A percentile compares a stretch with the other conserved stretches of the same genome.
phyloP scores from a whole-genome alignment of 1,140 invertebrate species.

The Acromyrmex echinatior region DNA sequence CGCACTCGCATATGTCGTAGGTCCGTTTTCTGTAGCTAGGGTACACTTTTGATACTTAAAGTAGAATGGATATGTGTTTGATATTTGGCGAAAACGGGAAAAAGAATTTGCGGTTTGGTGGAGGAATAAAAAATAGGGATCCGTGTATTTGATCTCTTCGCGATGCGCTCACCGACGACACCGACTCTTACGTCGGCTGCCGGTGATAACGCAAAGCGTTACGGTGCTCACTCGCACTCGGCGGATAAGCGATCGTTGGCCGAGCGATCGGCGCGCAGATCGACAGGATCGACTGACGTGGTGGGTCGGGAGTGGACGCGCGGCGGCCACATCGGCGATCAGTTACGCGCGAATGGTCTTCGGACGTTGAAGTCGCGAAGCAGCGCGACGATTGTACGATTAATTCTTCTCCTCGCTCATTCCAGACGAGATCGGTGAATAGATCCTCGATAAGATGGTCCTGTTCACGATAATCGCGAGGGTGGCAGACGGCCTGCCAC shows the following conservation, averaged over 20 bases:
- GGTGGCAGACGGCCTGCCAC: constrained; percentile 96
- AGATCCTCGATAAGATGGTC: constrained; percentile 91
- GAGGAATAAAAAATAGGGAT: too few relatives aligned
- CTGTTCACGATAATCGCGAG: constrained; percentile 99
- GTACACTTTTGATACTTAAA: too few relatives aligned
- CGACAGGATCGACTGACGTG: constrained; percentile 78
- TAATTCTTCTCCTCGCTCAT: constrained; percentile 29
- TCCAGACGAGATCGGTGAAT: background rate
- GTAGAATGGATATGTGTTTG: too few relatives aligned
- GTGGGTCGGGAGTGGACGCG: constrained; percentile 77
- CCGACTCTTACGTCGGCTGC: background rate
- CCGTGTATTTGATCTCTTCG: background rate
- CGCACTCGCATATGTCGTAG: background rate
- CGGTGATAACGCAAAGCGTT: background rate
- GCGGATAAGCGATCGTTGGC: constrained; percentile 3
- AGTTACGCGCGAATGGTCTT: constrained; percentile 67
- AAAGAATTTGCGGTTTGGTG: too few relatives aligned
- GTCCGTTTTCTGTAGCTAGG: too few relatives aligned
- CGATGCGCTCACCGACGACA: background rate
- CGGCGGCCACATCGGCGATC: constrained; percentile 57
- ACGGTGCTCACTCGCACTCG: background rate
- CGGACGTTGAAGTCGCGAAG: constrained; percentile 41
- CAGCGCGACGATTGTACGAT: constrained; percentile 10
- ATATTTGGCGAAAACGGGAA: too few relatives aligned
- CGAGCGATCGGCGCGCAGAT: constrained; percentile 8